These are phyloP conservation scores for Drosophila kanekoi DNA, from an alignment of 2,888 invertebrate species.

Conservation along the genomic window DNA sequence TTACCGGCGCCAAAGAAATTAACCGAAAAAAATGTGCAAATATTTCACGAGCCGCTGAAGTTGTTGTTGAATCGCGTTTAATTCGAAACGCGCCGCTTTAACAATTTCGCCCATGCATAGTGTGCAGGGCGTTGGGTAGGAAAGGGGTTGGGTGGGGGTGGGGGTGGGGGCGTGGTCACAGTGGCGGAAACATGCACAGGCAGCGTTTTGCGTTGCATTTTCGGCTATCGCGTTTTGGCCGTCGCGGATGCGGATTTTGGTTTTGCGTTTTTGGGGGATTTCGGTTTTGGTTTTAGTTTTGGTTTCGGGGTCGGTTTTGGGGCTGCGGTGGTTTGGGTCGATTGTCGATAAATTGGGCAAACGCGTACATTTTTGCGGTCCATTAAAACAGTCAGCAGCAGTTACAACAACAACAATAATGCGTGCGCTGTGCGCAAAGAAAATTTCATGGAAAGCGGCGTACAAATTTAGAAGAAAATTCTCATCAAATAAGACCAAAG, in stretches of 20 bases:
- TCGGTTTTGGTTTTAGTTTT: conserved; percentile 31
- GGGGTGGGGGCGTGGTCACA: conserved; percentile 23
- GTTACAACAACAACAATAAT: conserved; percentile 16
- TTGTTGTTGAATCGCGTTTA: conserved; percentile 18
- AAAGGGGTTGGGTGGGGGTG: too few relatives aligned
- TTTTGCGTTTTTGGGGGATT: conserved; percentile 23
- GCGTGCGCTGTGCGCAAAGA: conserved; percentile 21
- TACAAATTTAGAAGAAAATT: conserved; percentile 67
- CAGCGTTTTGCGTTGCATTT: conserved; percentile 52
- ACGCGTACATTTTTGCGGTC: conserved; percentile 71
- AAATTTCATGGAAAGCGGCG: conserved; percentile 65
- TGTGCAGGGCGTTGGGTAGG: too few relatives aligned
- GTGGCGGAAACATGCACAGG: conserved; percentile 47
- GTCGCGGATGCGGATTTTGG: conserved; percentile 64
- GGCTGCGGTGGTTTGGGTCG: conserved; percentile 3
- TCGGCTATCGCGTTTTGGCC: conserved; percentile 61
- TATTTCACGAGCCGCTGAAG: conserved; percentile 32
- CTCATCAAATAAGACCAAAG: conserved; percentile 69
- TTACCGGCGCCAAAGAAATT: conserved; percentile 57
- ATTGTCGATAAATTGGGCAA: conserved; percentile 51
- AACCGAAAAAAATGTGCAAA: conserved; percentile 58
- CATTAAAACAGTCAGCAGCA: conserved; percentile 65
- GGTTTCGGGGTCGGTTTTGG: conserved; percentile 4
- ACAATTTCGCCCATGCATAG: conserved; percentile 13
- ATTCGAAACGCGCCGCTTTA: conserved; percentile 31